phyloP scores from a whole-genome alignment of 2,888 invertebrate species.

The Cataglyphis albicans region DNA sequence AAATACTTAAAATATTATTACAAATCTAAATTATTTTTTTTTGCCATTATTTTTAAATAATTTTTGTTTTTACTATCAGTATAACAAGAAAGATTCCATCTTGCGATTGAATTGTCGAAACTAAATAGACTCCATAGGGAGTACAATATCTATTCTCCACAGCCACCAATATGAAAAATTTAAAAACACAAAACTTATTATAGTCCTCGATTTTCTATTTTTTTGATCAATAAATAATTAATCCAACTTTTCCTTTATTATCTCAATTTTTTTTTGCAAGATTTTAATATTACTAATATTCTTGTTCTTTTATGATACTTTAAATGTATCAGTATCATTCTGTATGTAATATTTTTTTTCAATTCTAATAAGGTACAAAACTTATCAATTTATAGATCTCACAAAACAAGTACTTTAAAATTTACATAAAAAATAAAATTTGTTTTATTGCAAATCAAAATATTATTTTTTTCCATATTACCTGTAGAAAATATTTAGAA shows the following conservation, averaged over 20 bases:
- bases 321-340: conserved; percentile 43
- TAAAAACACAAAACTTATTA: conserved; percentile 57
- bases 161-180: conserved; percentile 69
- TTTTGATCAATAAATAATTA: not conserved
- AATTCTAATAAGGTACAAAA: conserved; percentile 60
- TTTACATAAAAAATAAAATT: conserved; percentile 42
- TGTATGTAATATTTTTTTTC: conserved; percentile 42
- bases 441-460: conserved; percentile 23
- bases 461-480: not conserved
- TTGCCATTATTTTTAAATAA: conserved; percentile 17
- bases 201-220: conserved; percentile 48
- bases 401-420: conserved; percentile 58
- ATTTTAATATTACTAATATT: conserved; percentile 63
- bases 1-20: conserved; percentile 69
- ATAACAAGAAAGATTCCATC: conserved; percentile 30
- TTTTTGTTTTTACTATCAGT: conserved; percentile 10
- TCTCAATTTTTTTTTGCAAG: conserved; percentile 44
- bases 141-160: conserved; percentile 65
- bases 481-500: not conserved
- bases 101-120: conserved; percentile 57
- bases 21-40: conserved; percentile 51
- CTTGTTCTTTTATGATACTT: not conserved
- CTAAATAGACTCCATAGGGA: conserved; percentile 60
- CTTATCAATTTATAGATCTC: conserved; percentile 10
- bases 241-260: not conserved